A percentile compares a stretch with the other conserved stretches of the same genome.
Conservation (phyloP, 2,888 invertebrate genomes). For the Aspidiotus destructor region DNA sequence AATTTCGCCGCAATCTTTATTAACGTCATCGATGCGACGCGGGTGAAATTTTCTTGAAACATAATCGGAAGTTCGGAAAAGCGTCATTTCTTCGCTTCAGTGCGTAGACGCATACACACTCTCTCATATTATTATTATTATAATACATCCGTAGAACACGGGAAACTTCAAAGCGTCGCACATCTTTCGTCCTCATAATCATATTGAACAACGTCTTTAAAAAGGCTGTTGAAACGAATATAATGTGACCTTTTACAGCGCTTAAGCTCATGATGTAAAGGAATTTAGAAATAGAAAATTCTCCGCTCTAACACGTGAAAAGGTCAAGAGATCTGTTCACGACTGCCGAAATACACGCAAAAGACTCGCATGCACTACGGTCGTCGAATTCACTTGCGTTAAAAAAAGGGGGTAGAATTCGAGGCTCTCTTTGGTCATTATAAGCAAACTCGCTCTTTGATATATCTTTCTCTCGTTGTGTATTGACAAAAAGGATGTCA, state of each 20-base stretch:
- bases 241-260: background rate
- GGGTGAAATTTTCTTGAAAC: background rate
- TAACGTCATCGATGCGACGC: background rate
- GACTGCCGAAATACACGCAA: background rate
- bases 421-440: background rate
- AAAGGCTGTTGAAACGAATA: background rate
- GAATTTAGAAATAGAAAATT: too few relatives aligned
- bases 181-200: background rate
- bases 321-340: slow-evolving; percentile 4
- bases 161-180: background rate
- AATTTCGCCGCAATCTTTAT: background rate
- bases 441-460: background rate
- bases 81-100: background rate
- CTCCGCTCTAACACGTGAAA: background rate
- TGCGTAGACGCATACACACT: background rate
- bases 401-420: background rate
- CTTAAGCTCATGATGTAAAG: background rate
- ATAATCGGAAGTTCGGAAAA: background rate
- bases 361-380: background rate
- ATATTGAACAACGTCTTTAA: too few relatives aligned
- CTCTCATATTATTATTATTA: background rate
- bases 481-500: slow-evolving; percentile 23
- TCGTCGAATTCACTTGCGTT: background rate
- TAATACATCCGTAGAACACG: background rate
- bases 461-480: background rate